Conservation (phyloP, 2,113 vertebrate species). For the Neolamprologus falcicula region DNA sequence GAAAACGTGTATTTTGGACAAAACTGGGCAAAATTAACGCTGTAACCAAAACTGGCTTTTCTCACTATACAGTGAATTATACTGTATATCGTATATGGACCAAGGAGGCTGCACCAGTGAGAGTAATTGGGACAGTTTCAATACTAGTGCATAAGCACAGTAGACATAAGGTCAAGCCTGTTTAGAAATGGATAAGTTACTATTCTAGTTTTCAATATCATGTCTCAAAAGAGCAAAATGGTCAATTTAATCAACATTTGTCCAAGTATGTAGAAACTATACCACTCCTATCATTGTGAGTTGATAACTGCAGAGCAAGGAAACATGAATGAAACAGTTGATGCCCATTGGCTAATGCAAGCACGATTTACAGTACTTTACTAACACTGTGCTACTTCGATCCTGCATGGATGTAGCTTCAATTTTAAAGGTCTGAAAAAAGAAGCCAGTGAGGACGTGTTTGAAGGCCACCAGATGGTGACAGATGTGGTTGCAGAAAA, state of each 20-base stretch:
- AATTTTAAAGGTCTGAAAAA: background rate
- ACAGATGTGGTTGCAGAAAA: background rate
- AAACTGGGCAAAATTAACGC: background rate
- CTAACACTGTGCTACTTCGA: background rate
- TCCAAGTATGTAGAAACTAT: background rate
- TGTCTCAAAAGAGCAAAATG: background rate
- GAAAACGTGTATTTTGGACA: background rate
- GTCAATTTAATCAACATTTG: background rate
- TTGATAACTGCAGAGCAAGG: background rate
- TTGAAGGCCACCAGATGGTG: background rate
- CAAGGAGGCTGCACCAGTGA: background rate
- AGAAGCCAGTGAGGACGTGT: background rate
- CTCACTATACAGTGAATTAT: background rate
- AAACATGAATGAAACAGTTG: background rate
- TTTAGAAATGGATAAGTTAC: background rate
- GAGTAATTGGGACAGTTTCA: background rate
- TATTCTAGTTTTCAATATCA: background rate
- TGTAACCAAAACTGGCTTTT: background rate
- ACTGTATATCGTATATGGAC: background rate
- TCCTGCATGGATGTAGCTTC: background rate
- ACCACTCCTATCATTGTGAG: background rate
- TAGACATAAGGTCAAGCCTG: background rate
- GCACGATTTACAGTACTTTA: background rate
- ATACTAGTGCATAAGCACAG: background rate
- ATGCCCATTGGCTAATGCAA: background rate